These are phyloP conservation scores for Neodon shergylaensis DNA, from an alignment of 2,113 vertebrate species.

Conservation along the genomic window DNA sequence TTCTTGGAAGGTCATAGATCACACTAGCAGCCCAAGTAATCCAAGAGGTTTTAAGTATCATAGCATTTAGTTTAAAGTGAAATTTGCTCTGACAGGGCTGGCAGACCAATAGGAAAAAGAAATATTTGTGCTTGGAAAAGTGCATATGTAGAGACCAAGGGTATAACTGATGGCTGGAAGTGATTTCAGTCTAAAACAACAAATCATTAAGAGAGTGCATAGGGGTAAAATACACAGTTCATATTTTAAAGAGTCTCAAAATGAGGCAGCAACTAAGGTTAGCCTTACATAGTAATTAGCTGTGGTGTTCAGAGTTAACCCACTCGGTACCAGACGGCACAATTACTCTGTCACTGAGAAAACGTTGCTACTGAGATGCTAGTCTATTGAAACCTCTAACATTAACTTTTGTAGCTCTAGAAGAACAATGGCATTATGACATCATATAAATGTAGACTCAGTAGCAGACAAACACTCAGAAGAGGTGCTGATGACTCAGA, in stretches of 20 bases:
- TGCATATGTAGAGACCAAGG: constrained; percentile 85
- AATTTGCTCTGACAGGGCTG: constrained; percentile 94
- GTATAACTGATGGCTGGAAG: constrained; percentile 95
- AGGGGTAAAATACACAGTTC: constrained; percentile 96
- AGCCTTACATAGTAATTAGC: constrained; percentile 87
- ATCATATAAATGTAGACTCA: constrained; percentile 70
- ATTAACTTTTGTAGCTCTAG: constrained; percentile 59
- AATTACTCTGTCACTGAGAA: constrained; percentile 57
- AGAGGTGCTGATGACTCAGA: constrained; percentile 74
- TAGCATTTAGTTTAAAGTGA: constrained; percentile 89
- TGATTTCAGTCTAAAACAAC: constrained; percentile 98
- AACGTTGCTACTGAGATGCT: neutral
- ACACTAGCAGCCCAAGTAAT: constrained; percentile 87
- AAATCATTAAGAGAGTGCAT: constrained; percentile 94
- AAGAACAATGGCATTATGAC: constrained; percentile 62
- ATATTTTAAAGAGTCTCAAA: constrained; percentile 92
- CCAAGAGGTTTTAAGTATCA: constrained; percentile 89
- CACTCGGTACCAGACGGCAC: constrained; percentile 73
- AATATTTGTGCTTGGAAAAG: constrained; percentile 91
- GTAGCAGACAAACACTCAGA: constrained; percentile 70
- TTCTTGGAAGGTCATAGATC: constrained; percentile 89
- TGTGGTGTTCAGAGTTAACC: constrained; percentile 85
- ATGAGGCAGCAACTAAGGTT: constrained; percentile 87
- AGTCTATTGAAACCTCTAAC: constrained; percentile 24
- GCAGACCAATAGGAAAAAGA: constrained; percentile 94